Percentiles rank a stretch among this genome's conserved stretches.
phyloP scores from a whole-genome alignment of 2,888 invertebrate genomes.

The Congeria kusceri region DNA sequence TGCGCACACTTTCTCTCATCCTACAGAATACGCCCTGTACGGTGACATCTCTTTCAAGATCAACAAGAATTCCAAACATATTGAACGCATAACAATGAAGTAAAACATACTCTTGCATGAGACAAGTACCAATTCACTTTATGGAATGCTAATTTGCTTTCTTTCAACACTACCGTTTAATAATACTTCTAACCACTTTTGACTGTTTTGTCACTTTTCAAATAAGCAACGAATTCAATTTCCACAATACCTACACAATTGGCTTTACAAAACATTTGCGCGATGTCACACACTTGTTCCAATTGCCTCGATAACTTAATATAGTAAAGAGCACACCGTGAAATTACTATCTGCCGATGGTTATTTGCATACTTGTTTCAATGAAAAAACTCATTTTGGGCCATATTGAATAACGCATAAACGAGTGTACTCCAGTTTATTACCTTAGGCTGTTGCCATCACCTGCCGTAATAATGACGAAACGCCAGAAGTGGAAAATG shows the following conservation, averaged over 20 bases:
- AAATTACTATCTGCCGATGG: not conserved
- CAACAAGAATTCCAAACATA: no score
- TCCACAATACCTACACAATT: constrained; percentile 37
- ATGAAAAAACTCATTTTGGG: constrained; percentile 29
- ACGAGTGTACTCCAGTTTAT: constrained; percentile 14
- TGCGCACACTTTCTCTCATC: no score
- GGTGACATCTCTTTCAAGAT: no score
- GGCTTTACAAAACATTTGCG: constrained; percentile 32
- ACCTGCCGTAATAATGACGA: constrained; percentile 15
- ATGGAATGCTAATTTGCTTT: no score
- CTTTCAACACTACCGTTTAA: no score
- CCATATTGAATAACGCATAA: constrained; percentile 37
- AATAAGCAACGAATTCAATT: constrained; percentile 58
- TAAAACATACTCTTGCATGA: no score
- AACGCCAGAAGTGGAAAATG: no score
- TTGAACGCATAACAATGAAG: no score
- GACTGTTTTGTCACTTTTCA: constrained; percentile 41
- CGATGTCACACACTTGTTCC: constrained; percentile 27
- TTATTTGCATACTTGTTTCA: constrained; percentile 6
- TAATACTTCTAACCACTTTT: not conserved
- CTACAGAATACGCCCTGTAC: no score
- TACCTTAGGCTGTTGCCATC: constrained; percentile 13
- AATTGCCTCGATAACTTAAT: constrained; percentile 29
- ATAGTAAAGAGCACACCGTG: not conserved
- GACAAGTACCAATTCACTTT: no score